Percentiles rank a stretch among this genome's conserved stretches.
Conservation (phyloP, 2,888 invertebrate genomes). For the Caenorhabditis panamensis region DNA sequence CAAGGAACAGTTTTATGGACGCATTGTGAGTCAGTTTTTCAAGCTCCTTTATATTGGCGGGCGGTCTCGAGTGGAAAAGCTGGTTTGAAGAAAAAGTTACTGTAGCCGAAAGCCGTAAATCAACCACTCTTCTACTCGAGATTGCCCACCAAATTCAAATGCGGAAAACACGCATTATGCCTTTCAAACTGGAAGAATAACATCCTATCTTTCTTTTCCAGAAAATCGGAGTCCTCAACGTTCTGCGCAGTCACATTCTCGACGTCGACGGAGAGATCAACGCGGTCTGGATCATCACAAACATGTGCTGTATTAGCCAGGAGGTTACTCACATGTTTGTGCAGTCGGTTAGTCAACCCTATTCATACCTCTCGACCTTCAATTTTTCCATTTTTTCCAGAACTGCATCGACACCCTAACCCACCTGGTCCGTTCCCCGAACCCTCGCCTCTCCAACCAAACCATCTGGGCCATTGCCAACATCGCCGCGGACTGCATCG, state of each 20-base stretch:
- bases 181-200: too few relatives aligned
- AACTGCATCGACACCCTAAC: constrained; percentile 41
- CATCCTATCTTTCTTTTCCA: too few relatives aligned
- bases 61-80: not conserved
- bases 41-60: too few relatives aligned
- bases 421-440: constrained; percentile 36
- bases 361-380: too few relatives aligned
- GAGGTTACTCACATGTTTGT: constrained; percentile 61
- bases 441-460: constrained; percentile 42
- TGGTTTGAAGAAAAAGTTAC: too few relatives aligned
- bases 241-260: constrained; percentile 19
- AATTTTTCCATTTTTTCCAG: constrained; percentile 24
- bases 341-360: constrained; percentile 25
- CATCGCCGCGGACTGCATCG: constrained; percentile 64
- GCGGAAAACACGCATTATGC: too few relatives aligned
- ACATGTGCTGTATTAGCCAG: constrained; percentile 63
- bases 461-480: constrained; percentile 65
- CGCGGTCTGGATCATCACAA: constrained; percentile 66
- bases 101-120: too few relatives aligned
- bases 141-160: too few relatives aligned
- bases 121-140: too few relatives aligned
- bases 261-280: constrained; percentile 47
- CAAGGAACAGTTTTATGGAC: constrained; percentile 26
- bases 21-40: constrained; percentile 42
- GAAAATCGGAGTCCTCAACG: constrained; percentile 42